Evolutionary conservation across 2,797 vertebrate genomes (phyloP), one percentile per base, ranked within the genome.

Genomic region (Astyanax mexicanus): DNA sequence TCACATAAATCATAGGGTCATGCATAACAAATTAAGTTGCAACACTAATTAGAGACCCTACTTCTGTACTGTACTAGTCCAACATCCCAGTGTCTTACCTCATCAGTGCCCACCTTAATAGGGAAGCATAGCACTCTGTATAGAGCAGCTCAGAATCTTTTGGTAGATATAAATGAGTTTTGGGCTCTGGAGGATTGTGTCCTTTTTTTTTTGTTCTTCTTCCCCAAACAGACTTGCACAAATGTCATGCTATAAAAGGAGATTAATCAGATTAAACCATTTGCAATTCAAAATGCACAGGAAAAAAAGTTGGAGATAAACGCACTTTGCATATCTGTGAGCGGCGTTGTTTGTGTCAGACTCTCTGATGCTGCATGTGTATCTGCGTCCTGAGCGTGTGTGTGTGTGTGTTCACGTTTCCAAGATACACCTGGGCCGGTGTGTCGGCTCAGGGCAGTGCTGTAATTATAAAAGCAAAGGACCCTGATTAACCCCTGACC

Each of bases 381-480:
- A 29, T 67, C 8, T 80, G 21, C 68, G 25, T 44, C 25, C n/a
- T n/a, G n/a, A n/a, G n/a, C n/a, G n/a, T n/a, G n/a, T n/a, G n/a
- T n/a, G n/a, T n/a, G 29, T 29, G 23, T 19, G 60, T 64, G 55
- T n/a, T 6, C 52, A 54, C 47, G 45, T 68, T 67, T 72, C 61
- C 19, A 32, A 54, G 49, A 37, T 57, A 76, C 75, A 75, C 69
- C 83, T 81, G 70, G 62, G 57, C 51, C 44, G 40, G 65, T 52
- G 45, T 66, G 37, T 67, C 54, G 4, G 69, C 37, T 38, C 68
- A 23, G 69, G 54, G 42, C 51, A 67, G 23, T 55, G 64, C 49
- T 78, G 74, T 83, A 86, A 86, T 86, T 86, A 86, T 71, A 80
- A 77, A 78, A 81, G 80, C 74, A 80, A 84, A 75, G 70, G 83